These are phyloP conservation scores for Eristalis intricaria DNA, from an alignment of 2,888 invertebrate species.

Conservation along the genomic window DNA sequence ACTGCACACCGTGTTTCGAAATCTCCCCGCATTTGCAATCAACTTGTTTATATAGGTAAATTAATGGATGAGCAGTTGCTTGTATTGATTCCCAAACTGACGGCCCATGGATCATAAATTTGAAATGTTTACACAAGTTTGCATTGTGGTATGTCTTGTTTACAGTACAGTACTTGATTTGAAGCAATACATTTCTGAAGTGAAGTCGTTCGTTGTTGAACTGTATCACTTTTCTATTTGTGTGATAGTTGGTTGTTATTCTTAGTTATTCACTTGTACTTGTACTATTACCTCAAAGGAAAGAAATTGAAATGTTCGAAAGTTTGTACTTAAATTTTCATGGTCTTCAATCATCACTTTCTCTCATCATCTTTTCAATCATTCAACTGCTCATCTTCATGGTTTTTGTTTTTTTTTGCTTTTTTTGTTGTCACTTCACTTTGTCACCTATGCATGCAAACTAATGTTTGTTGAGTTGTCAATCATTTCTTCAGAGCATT, in stretches of 20 bases:
- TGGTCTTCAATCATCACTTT: no score
- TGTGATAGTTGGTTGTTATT: slow-evolving; percentile 31
- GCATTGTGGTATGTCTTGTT: not conserved
- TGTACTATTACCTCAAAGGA: not conserved
- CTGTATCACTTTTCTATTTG: slow-evolving; percentile 9
- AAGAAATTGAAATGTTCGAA: not conserved
- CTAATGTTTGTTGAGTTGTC: no score
- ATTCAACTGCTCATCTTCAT: slow-evolving; percentile 17
- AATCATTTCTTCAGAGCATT: not conserved
- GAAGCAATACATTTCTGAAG: not conserved
- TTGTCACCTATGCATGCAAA: no score
- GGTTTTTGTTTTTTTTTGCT: not conserved
- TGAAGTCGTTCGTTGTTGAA: not conserved
- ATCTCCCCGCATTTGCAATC: not conserved
- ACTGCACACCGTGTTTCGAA: not conserved
- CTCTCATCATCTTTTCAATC: not conserved
- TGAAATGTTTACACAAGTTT: not conserved
- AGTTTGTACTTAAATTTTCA: slow-evolving; percentile 18
- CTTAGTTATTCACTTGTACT: no score
- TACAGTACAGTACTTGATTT: not conserved
- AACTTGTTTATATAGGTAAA: not conserved
- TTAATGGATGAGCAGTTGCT: slow-evolving; percentile 26
- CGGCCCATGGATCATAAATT: not conserved
- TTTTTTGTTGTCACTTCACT: not conserved
- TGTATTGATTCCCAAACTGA: not conserved